Conservation (phyloP, 2,888 invertebrate species). For the Amitus sp. region DNA sequence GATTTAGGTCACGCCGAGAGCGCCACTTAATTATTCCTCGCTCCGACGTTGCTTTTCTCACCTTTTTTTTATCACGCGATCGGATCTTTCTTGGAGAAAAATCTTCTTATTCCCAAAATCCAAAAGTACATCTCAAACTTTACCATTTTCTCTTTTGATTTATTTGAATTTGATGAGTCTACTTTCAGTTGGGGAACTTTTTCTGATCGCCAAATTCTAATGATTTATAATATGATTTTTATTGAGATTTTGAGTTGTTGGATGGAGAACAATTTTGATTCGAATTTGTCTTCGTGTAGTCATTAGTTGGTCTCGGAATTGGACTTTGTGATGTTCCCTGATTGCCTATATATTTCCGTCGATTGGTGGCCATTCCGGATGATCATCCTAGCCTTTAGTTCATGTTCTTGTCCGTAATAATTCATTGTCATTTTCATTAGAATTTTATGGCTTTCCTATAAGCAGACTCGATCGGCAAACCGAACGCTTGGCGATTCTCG, state of each 20-base stretch:
- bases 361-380: constrained; percentile 37
- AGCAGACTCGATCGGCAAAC: constrained; percentile 37
- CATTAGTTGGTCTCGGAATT: constrained; percentile 16
- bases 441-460: constrained; percentile 40
- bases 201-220: too few species aligned
- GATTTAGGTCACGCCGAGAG: constrained; percentile 12
- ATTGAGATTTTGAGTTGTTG: too few species aligned
- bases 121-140: too few species aligned
- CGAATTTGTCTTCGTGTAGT: too few species aligned
- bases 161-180: too few species aligned
- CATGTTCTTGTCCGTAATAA: constrained; percentile 30
- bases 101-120: too few species aligned
- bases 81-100: too few species aligned
- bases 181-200: too few species aligned
- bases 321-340: constrained; percentile 23
- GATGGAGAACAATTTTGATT: too few species aligned
- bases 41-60: constrained; percentile 4
- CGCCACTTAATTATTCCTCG: constrained; percentile 2
- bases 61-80: not conserved
- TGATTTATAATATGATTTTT: too few species aligned
- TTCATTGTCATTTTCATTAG: constrained; percentile 41
- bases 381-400: constrained; percentile 17
- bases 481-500: constrained; percentile 41
- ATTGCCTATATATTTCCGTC: constrained; percentile 38
- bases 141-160: too few species aligned